phyloP scores from a whole-genome alignment of 2,888 invertebrate genomes.

The Oscheius sp. region DNA sequence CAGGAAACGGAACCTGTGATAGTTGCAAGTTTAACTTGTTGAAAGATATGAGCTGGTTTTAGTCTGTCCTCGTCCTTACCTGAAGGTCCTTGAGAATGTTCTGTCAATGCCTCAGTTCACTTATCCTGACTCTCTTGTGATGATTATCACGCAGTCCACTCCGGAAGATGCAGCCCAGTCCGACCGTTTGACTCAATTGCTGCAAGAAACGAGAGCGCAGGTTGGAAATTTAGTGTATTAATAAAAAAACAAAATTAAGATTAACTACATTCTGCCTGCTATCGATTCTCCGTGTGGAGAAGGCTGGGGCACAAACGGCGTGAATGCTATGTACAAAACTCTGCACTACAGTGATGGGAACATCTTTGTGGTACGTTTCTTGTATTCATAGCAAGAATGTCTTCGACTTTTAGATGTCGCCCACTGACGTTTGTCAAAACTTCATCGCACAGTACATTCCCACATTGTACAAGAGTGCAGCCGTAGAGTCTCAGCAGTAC shows the following conservation, averaged over 20 bases:
- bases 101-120: constrained; percentile 42
- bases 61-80: constrained; percentile 64
- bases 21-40: constrained; percentile 15
- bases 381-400: neutral
- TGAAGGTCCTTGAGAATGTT: constrained; percentile 46
- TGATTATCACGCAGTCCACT: constrained; percentile 63
- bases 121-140: constrained; percentile 58
- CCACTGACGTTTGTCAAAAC: constrained; percentile 48
- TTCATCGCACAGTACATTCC: constrained; percentile 58
- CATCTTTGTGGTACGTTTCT: constrained; percentile 52
- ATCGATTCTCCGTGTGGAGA: constrained; percentile 61
- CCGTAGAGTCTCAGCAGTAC: constrained; percentile 41
- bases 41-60: constrained; percentile 12
- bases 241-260: constrained; percentile 1
- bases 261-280: constrained; percentile 55
- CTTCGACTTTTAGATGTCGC: constrained; percentile 44
- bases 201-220: constrained; percentile 30
- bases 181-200: constrained; percentile 17
- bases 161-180: constrained; percentile 58
- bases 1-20: constrained; percentile 33
- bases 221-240: constrained; percentile 5
- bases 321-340: constrained; percentile 45
- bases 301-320: constrained; percentile 58
- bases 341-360: constrained; percentile 59
- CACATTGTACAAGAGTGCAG: constrained; percentile 54